These are phyloP conservation scores for Uria lomvia DNA, from an alignment of 2,113 vertebrate species.

Conservation along the genomic window DNA sequence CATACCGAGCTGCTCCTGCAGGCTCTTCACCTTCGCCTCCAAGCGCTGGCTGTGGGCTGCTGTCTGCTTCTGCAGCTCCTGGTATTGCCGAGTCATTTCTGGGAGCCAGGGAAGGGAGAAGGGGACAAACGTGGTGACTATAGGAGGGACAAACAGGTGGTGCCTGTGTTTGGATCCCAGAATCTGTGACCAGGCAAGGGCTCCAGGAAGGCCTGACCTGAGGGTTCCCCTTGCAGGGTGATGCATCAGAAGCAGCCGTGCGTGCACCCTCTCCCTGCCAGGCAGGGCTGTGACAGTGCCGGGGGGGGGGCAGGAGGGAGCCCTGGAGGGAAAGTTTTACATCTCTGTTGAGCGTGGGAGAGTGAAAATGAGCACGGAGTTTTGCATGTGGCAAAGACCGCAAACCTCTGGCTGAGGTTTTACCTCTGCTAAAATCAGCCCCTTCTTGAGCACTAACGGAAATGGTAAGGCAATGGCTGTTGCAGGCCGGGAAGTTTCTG, in stretches of 20 bases:
- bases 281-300: not conserved
- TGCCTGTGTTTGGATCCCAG: not conserved
- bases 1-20: constrained; percentile 70
- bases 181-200: not conserved
- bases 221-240: not conserved
- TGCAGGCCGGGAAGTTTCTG: not conserved
- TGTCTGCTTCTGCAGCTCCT: constrained; percentile 62
- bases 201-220: not conserved
- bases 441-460: not conserved
- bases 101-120: not conserved
- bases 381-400: constrained; percentile 19
- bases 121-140: rapidly evolving
- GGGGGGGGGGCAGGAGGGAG: not conserved
- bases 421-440: not conserved
- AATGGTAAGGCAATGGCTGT: not conserved
- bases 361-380: not conserved
- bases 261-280: not conserved
- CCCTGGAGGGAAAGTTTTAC: not conserved
- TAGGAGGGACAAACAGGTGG: not conserved
- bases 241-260: rapidly evolving
- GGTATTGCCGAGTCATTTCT: constrained; percentile 74
- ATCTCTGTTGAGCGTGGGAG: constrained; percentile 1
- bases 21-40: constrained; percentile 61
- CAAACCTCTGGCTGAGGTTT: constrained; percentile 44
- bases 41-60: constrained; percentile 52